phyloP scores from a whole-genome alignment of 2,797 vertebrate species.

The Morus bassanus region DNA sequence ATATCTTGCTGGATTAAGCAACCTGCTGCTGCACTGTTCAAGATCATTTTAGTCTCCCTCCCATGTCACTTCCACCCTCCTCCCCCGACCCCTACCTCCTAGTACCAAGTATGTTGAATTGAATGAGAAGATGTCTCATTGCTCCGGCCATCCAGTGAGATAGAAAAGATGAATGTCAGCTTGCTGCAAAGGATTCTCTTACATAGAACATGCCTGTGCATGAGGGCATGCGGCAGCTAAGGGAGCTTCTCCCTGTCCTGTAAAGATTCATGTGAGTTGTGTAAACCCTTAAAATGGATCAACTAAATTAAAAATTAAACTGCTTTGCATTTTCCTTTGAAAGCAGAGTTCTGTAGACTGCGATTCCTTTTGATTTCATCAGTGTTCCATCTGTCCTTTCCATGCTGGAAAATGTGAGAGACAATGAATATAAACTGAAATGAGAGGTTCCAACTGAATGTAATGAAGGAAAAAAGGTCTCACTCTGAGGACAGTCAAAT shows the following conservation, averaged over 20 bases:
- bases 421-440: not conserved
- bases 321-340: not conserved
- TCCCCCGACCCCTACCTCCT: not conserved
- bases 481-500: not conserved
- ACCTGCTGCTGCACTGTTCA: not conserved
- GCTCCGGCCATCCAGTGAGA: not conserved
- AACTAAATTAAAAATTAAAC: not conserved
- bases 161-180: not conserved
- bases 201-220: not conserved
- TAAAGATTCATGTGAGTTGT: not conserved
- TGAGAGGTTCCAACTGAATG: not conserved
- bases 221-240: not conserved
- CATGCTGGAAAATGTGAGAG: not conserved
- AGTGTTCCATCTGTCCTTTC: not conserved
- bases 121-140: not conserved
- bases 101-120: not conserved
- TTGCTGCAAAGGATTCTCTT: not conserved
- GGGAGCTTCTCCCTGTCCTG: not conserved
- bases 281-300: not conserved
- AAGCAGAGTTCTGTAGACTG: not conserved
- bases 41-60: not conserved
- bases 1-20: not conserved
- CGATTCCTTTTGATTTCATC: not conserved
- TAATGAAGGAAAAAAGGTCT: not conserved
- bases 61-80: not conserved